These are phyloP conservation scores for Perithous albicinctus DNA, from an alignment of 2,888 invertebrate genomes.

Conservation along the genomic window DNA sequence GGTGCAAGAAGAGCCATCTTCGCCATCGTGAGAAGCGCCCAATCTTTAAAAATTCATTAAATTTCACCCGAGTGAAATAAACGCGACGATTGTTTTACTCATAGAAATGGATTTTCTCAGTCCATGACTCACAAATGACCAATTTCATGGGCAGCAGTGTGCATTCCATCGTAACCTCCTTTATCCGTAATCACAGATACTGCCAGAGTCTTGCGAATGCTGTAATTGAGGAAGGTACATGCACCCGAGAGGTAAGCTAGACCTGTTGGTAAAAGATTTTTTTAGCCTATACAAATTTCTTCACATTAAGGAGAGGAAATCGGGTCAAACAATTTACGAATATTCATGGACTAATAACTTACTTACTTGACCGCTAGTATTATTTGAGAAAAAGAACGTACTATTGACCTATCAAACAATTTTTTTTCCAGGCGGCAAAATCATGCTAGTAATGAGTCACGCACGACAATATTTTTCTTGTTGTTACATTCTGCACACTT, in stretches of 20 bases:
- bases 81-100: background rate
- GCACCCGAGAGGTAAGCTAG: conserved; percentile 47
- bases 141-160: conserved; percentile 65
- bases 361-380: too few relatives aligned
- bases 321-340: too few relatives aligned
- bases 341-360: too few relatives aligned
- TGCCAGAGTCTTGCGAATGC: background rate
- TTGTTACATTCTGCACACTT: too few relatives aligned
- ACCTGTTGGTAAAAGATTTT: conserved; percentile 27
- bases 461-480: too few relatives aligned
- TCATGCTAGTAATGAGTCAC: too few relatives aligned
- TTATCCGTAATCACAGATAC: conserved; percentile 54
- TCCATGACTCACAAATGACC: conserved; percentile 64
- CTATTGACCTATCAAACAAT: too few relatives aligned
- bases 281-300: background rate
- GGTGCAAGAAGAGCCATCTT: background rate
- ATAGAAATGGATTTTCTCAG: background rate
- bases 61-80: background rate
- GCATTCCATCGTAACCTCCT: conserved; percentile 62
- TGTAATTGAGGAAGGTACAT: conserved; percentile 15
- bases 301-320: too few relatives aligned
- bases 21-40: conserved; percentile 63
- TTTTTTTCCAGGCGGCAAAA: too few relatives aligned
- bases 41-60: conserved; percentile 44
- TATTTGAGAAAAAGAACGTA: too few relatives aligned